Base-by-base conservation (phyloP, 1,140 invertebrate genomes). In the Meloidogyne chitwoodi region DNA sequence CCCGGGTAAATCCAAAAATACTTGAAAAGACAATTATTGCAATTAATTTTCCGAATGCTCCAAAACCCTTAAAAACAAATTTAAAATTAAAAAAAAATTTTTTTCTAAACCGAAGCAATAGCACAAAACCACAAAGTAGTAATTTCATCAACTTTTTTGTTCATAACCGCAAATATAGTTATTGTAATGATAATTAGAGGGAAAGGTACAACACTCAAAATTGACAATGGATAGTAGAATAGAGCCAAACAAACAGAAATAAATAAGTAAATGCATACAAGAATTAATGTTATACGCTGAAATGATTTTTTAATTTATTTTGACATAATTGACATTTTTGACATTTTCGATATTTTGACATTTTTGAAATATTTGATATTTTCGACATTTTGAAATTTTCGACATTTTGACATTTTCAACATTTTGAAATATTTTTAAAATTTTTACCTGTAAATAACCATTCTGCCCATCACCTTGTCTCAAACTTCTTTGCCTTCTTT, bases 201-300 rank as follows among this genome's bases (percentile, higher is more conserved):
- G 22, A 76, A 44, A 24, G 48, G 48, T n/a, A 74, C 48, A 38
- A 76, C n/a, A 6, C 24, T 68, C 10, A 66, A 22, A 71, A 71
- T 71, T 64, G 75, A 76, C n/a, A 76, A 14, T 14, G 75, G 75
- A 64, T 76, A 76, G 24, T 68, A 68, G 68, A 76, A 76, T 1
- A 76, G 75, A 24, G 75, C 75, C 48, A 76, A 24, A 19, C 64
- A 67, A 11, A 44, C 67, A 56, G 67, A 72, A 64, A 73, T 29
- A 61, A 73, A 73, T 56, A 73, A 34, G 16, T 73, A 73, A 63
- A 73, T 73, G 24, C 56, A 61, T 24, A 73, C 26, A 24, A 73
- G 61, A 64, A 73, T 73, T 61, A 73, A 64, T 10, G 70, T 73
- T 34, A 73, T 64, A 24, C 70, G 70, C 70, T 73, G 22, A 73